A percentile compares a stretch with the other conserved stretches of the same genome.
Conservation (phyloP, 2,797 vertebrate species). For the Danio choprae region DNA sequence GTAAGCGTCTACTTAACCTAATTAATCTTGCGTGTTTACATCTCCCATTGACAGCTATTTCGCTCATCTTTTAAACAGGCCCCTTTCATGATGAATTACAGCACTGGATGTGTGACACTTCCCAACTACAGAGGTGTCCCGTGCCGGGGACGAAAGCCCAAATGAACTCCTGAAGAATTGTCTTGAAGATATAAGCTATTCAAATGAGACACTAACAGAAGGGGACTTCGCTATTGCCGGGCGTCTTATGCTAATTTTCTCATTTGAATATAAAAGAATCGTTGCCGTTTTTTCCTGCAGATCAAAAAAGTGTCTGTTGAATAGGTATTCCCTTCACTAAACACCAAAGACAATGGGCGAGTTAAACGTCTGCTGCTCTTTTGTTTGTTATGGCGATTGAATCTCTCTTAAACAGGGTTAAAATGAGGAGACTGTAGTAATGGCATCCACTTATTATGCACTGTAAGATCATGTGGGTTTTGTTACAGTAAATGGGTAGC, state of each 20-base stretch:
- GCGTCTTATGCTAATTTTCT: constrained; percentile 85
- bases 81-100: constrained; percentile 79
- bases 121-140: constrained; percentile 77
- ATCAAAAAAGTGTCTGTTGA: constrained; percentile 74
- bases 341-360: constrained; percentile 82
- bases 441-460: constrained; percentile 61
- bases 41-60: constrained; percentile 77
- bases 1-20: constrained; percentile 70
- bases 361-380: constrained; percentile 63
- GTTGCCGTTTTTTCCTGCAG: constrained; percentile 60
- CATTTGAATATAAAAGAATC: constrained; percentile 85
- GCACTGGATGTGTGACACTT: constrained; percentile 74
- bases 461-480: constrained; percentile 11
- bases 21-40: constrained; percentile 80
- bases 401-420: constrained; percentile 62
- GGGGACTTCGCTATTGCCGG: constrained; percentile 75
- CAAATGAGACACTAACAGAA: constrained; percentile 82
- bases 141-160: constrained; percentile 79
- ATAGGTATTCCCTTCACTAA: constrained; percentile 72
- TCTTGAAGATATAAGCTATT: constrained; percentile 87
- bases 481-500: constrained; percentile 15
- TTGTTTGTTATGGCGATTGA: constrained; percentile 59
- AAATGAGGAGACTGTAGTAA: constrained; percentile 66
- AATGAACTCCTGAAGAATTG: constrained; percentile 74
- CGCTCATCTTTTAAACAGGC: constrained; percentile 71